phyloP scores from a whole-genome alignment of 2,797 vertebrate species.

The Nothura maculosa region DNA sequence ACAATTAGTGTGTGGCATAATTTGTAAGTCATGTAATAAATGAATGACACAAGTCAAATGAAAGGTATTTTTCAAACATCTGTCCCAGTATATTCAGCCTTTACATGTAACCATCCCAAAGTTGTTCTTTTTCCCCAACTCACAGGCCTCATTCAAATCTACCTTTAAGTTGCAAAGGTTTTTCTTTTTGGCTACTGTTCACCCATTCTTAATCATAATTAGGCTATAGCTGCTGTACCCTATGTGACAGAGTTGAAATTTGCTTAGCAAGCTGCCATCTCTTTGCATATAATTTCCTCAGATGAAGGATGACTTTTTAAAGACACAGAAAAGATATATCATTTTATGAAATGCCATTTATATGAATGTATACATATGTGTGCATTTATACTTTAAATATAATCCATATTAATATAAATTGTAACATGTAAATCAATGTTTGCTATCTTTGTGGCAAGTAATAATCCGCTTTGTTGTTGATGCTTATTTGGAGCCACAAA shows the following conservation, averaged over 20 bases:
- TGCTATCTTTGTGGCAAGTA: background rate
- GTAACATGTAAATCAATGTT: background rate
- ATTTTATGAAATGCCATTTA: background rate
- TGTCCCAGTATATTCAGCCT: background rate
- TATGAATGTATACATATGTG: rapidly evolving
- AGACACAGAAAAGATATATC: background rate
- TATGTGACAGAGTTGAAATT: background rate
- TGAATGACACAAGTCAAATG: background rate
- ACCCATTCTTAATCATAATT: slow-evolving; percentile 20
- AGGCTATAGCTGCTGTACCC: background rate
- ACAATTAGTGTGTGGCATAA: background rate
- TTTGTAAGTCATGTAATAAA: background rate
- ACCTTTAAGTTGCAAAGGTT: background rate
- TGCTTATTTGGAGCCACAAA: background rate
- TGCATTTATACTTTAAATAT: background rate
- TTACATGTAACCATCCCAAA: background rate
- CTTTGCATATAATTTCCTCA: background rate
- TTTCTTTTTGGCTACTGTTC: background rate
- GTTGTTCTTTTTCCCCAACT: background rate
- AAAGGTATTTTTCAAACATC: background rate
- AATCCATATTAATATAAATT: background rate
- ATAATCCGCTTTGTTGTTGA: background rate
- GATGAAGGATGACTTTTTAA: background rate
- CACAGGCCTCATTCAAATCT: background rate
- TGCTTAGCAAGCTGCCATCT: background rate